phyloP scores from a whole-genome alignment of 2,113 vertebrate genomes.

The Antechinus flavipes region DNA sequence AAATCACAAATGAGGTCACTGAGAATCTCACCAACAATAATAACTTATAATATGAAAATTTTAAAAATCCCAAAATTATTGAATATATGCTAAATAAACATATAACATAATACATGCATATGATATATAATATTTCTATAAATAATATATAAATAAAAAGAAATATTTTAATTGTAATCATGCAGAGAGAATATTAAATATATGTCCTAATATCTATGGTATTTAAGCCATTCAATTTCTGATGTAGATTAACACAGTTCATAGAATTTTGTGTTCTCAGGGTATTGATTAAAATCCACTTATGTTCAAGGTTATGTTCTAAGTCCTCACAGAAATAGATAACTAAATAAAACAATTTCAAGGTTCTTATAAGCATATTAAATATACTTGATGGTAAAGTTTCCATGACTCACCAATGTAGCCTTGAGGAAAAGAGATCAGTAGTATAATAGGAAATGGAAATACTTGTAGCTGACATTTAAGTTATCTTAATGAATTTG shows the following conservation, averaged over 20 bases:
- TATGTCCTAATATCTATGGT: background rate
- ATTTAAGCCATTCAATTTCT: background rate
- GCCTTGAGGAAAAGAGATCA: background rate
- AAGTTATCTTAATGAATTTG: background rate
- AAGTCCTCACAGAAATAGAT: background rate
- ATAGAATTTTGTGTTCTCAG: background rate
- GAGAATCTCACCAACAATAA: too few relatives aligned
- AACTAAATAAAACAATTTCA: background rate
- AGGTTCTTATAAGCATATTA: background rate
- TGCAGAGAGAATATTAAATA: background rate
- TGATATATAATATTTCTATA: too few relatives aligned
- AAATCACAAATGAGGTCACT: too few relatives aligned
- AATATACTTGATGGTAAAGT: background rate
- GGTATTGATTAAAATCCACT: background rate
- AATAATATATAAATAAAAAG: background rate
- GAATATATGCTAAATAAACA: background rate
- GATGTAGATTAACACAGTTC: background rate
- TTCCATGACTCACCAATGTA: background rate
- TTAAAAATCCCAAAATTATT: background rate
- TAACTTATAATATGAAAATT: too few relatives aligned
- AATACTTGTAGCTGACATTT: background rate
- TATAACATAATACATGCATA: too few relatives aligned
- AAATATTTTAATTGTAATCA: background rate
- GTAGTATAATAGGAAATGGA: background rate
- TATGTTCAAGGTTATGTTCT: fast-evolving